A percentile compares a stretch with the other conserved stretches of the same genome.
phyloP scores from a whole-genome alignment of 2,797 vertebrate species.

The Smutsia temminckii region DNA sequence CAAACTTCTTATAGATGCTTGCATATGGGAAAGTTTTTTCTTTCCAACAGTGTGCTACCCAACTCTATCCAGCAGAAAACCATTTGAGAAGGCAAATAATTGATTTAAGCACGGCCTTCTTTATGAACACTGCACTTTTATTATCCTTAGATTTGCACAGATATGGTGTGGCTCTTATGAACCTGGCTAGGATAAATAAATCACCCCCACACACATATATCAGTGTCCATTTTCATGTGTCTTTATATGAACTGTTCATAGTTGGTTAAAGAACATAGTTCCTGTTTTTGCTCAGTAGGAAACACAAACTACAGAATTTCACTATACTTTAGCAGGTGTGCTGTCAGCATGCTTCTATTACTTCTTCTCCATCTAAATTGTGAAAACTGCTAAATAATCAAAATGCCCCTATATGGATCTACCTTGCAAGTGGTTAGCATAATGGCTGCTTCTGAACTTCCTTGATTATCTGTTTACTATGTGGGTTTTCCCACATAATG shows the following conservation, averaged over 20 bases:
- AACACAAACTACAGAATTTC: conserved; percentile 50
- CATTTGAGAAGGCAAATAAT: background rate
- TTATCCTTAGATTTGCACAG: background rate
- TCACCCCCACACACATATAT: background rate
- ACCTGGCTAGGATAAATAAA: background rate
- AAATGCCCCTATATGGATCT: background rate
- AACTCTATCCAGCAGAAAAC: background rate
- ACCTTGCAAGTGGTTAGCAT: conserved; percentile 38
- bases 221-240: background rate
- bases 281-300: conserved; percentile 52
- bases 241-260: conserved; percentile 5
- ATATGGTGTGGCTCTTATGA: background rate
- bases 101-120: background rate
- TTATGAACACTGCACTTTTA: background rate
- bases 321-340: background rate
- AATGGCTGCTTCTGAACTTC: conserved; percentile 11
- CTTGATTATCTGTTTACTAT: conserved; percentile 50
- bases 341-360: conserved; percentile 42
- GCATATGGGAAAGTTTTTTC: background rate
- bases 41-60: background rate
- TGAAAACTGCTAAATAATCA: conserved; percentile 64
- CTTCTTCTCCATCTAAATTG: conserved; percentile 40
- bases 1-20: background rate
- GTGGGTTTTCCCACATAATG: background rate
- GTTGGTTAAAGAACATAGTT: conserved; percentile 33